A percentile compares a stretch with the other conserved stretches of the same genome.
Conservation (phyloP, 2,797 vertebrate genomes). For the Chrysocyon brachyurus region DNA sequence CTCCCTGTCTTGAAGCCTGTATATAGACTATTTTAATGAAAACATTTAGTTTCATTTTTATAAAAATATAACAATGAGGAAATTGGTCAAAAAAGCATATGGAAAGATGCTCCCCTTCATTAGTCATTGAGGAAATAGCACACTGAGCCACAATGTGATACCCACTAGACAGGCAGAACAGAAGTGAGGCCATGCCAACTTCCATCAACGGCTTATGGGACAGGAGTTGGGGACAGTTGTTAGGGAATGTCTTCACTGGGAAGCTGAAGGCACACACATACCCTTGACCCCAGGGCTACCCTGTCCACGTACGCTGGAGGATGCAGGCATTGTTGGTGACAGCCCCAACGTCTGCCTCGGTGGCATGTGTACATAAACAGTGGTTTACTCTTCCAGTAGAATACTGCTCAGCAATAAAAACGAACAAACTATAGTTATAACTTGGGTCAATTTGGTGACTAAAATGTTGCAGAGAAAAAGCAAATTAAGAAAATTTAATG, state of each 20-base stretch:
- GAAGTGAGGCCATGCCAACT: not conserved
- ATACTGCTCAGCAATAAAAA: no score
- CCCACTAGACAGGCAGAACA: not conserved
- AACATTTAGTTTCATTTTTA: not conserved
- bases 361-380: accelerated
- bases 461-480: not conserved
- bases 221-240: accelerated
- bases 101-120: not conserved
- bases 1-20: not conserved
- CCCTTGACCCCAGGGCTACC: not conserved
- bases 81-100: not conserved
- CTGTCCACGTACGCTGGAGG: not conserved
- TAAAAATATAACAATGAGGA: not conserved
- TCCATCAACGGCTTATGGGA: not conserved
- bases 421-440: no score
- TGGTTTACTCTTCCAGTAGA: not conserved
- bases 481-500: not conserved
- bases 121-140: not conserved
- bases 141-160: accelerated
- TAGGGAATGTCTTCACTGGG: not conserved
- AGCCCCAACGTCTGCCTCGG: accelerated
- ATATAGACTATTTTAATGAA: not conserved
- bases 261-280: not conserved
- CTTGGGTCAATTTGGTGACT: not conserved
- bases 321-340: accelerated